Conservation (phyloP, 1,140 invertebrate species). For the Monochamus saltuarius region DNA sequence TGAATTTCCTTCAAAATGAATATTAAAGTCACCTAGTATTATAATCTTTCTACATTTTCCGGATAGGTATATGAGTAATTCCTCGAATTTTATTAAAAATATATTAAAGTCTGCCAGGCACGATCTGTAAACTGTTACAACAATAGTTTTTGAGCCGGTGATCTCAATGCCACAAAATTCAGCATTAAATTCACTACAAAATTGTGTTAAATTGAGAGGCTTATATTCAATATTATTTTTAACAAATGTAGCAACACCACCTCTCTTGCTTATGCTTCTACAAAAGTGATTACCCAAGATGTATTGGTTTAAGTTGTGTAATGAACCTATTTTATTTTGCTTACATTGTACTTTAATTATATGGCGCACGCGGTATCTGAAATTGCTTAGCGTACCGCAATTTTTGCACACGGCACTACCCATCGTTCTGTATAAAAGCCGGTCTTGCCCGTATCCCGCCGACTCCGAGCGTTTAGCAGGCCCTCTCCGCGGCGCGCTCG, state of each 20-base stretch:
- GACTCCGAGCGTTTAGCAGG: too few species aligned
- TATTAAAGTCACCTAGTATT: conserved; percentile 6
- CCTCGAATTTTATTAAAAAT: conserved; percentile 7
- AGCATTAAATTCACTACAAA: conserved; percentile 2
- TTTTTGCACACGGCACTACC: too few species aligned
- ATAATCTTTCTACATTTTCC: background rate
- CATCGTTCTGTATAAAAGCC: too few species aligned
- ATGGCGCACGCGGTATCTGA: too few species aligned
- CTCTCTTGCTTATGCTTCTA: background rate
- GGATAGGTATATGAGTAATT: background rate
- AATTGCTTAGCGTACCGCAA: too few species aligned
- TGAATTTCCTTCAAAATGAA: conserved; percentile 9
- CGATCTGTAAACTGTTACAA: conserved; percentile 7
- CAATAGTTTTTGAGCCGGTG: background rate
- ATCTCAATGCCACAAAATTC: conserved; percentile 3
- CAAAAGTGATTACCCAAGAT: conserved; percentile 1
- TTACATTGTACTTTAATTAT: too few species aligned
- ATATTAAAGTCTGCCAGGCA: conserved; percentile 2
- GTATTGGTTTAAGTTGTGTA: too few species aligned
- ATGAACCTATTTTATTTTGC: too few species aligned
- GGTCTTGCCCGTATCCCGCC: too few species aligned
- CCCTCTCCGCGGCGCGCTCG: too few species aligned
- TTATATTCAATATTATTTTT: background rate
- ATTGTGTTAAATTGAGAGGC: background rate
- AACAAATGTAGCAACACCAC: conserved; percentile 5